Conservation (phyloP, 2,113 vertebrate species). For the Phaethon lepturus region DNA sequence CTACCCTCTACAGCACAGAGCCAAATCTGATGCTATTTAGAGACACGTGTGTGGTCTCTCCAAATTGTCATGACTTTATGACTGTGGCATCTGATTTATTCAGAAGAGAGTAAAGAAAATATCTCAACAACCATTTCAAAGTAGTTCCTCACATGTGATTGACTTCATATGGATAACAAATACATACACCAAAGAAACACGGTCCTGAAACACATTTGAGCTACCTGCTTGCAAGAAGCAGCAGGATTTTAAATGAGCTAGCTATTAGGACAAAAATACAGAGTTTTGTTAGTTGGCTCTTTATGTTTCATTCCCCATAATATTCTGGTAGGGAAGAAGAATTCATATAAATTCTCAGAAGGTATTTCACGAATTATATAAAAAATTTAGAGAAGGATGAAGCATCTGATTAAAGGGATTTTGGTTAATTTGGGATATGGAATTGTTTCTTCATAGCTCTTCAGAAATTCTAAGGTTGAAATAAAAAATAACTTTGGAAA, state of each 20-base stretch:
- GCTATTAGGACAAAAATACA: neutral
- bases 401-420: neutral
- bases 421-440: neutral
- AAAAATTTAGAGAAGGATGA: neutral
- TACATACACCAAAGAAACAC: neutral
- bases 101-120: constrained; percentile 14
- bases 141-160: neutral
- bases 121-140: neutral
- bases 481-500: neutral
- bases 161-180: neutral
- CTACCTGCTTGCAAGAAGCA: neutral
- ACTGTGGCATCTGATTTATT: neutral
- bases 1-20: neutral
- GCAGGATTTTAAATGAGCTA: neutral
- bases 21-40: neutral
- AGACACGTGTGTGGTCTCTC: neutral
- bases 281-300: neutral
- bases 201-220: neutral
- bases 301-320: neutral
- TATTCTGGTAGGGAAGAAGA: neutral
- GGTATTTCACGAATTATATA: neutral
- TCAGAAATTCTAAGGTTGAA: neutral
- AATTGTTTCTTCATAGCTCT: neutral
- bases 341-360: neutral
- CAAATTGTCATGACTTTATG: neutral